phyloP scores from a whole-genome alignment of 2,797 vertebrate species.

The Chaunax sp. region DNA sequence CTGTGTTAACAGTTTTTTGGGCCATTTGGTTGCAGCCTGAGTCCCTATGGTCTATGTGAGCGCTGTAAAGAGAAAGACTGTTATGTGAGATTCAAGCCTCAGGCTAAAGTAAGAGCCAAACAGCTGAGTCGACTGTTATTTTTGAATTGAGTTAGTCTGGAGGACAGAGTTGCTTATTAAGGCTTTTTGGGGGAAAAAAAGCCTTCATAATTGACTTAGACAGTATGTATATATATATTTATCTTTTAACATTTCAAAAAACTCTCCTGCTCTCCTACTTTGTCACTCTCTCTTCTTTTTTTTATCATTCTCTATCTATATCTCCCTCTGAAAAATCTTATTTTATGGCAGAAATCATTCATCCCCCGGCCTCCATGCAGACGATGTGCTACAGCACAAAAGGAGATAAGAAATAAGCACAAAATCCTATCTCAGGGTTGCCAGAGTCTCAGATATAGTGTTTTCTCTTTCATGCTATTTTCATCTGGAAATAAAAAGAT shows the following conservation, averaged over 20 bases:
- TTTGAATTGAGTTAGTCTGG: constrained; percentile 59
- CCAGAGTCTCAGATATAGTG: constrained; percentile 47
- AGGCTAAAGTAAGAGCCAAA: constrained; percentile 68
- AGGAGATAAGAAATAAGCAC: constrained; percentile 66
- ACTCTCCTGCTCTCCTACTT: constrained; percentile 12
- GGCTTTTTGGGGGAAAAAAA: constrained; percentile 59
- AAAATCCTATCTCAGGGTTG: constrained; percentile 60
- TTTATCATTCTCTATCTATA: constrained; percentile 21
- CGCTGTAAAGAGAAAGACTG: constrained; percentile 48
- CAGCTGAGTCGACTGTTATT: constrained; percentile 74
- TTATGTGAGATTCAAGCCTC: constrained; percentile 61
- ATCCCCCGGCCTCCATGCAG: constrained; percentile 54
- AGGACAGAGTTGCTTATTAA: constrained; percentile 73
- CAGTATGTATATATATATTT: constrained; percentile 34
- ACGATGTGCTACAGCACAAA: constrained; percentile 52
- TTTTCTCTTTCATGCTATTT: constrained; percentile 67
- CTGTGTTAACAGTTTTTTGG: constrained; percentile 28
- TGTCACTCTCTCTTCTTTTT: constrained; percentile 18
- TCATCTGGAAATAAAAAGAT: constrained; percentile 65
- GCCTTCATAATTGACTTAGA: constrained; percentile 56
- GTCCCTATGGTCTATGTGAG: constrained; percentile 49
- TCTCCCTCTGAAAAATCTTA: constrained; percentile 52
- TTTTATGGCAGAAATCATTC: constrained; percentile 70
- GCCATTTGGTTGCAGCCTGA: constrained; percentile 21
- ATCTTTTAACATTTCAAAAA: constrained; percentile 27